Conservation (phyloP, 2,113 vertebrate genomes). For the Cinclus mexicanus region DNA sequence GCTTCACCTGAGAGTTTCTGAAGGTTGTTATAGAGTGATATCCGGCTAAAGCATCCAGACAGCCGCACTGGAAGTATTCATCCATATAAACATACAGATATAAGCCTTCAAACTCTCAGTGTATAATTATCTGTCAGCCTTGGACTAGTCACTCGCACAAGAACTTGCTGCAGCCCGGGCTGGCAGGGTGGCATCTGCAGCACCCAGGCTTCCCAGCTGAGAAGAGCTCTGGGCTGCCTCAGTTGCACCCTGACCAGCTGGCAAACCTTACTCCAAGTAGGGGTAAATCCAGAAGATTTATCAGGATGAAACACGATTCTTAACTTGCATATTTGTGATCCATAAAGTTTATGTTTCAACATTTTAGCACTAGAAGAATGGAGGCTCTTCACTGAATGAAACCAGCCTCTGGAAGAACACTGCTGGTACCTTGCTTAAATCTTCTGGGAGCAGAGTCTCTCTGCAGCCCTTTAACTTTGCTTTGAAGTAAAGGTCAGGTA, state of each 20-base stretch:
- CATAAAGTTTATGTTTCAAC: neutral
- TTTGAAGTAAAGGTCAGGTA: constrained; percentile 29
- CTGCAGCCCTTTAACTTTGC: neutral
- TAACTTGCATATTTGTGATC: neutral
- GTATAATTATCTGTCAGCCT: neutral
- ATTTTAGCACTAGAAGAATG: neutral
- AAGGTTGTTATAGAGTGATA: neutral
- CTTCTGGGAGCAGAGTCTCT: neutral
- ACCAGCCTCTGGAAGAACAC: neutral
- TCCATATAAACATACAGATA: neutral
- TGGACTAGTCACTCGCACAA: neutral
- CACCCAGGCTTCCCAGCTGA: neutral
- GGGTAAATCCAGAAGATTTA: neutral
- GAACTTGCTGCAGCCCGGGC: neutral
- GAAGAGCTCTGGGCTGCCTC: neutral
- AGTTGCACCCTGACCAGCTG: fast-evolving
- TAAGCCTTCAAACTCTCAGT: neutral
- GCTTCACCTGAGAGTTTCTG: neutral
- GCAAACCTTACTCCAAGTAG: fast-evolving
- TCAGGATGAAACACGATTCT: neutral
- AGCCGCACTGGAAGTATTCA: neutral
- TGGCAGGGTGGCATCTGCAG: neutral
- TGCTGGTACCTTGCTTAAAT: neutral
- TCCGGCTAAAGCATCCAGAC: neutral
- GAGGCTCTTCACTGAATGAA: neutral